phyloP scores from a whole-genome alignment of 2,888 invertebrate species.

The Andrena praecox region DNA sequence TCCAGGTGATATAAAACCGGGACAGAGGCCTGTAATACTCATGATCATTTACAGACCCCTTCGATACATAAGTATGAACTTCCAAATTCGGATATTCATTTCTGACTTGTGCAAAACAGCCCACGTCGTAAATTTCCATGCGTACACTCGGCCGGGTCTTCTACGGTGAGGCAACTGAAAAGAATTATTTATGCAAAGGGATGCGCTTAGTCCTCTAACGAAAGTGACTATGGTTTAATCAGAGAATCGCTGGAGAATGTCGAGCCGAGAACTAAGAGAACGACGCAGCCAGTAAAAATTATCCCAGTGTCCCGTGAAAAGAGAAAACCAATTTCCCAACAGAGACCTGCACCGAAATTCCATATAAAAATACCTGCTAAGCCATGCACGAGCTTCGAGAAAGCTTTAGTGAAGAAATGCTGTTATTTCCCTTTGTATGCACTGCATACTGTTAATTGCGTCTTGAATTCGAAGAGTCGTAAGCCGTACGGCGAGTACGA shows the following conservation, averaged over 20 bases:
- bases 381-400: neutral
- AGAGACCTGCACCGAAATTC: neutral
- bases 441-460: slow-evolving; percentile 45
- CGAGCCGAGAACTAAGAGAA: neutral
- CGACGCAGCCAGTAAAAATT: neutral
- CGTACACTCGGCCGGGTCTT: slow-evolving; percentile 51
- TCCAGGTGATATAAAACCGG: slow-evolving; percentile 29
- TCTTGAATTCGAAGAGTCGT: slow-evolving; percentile 35
- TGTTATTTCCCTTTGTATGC: slow-evolving; percentile 20
- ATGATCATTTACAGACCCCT: slow-evolving; percentile 47
- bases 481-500: slow-evolving; percentile 24
- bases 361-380: neutral
- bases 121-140: slow-evolving; percentile 40
- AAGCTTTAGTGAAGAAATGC: slow-evolving; percentile 24
- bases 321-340: slow-evolving; percentile 12
- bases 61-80: slow-evolving; percentile 47
- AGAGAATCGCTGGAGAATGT: slow-evolving; percentile 33
- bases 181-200: neutral
- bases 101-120: slow-evolving; percentile 45
- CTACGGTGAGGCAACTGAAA: slow-evolving; percentile 38
- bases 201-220: neutral
- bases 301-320: neutral
- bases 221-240: neutral
- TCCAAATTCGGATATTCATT: slow-evolving; percentile 52
- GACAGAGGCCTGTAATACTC: slow-evolving; percentile 25